Evolutionary conservation across 2,888 invertebrate species (phyloP), one percentile per base, ranked within the genome.

Genomic region (Stenurella melanura): DNA sequence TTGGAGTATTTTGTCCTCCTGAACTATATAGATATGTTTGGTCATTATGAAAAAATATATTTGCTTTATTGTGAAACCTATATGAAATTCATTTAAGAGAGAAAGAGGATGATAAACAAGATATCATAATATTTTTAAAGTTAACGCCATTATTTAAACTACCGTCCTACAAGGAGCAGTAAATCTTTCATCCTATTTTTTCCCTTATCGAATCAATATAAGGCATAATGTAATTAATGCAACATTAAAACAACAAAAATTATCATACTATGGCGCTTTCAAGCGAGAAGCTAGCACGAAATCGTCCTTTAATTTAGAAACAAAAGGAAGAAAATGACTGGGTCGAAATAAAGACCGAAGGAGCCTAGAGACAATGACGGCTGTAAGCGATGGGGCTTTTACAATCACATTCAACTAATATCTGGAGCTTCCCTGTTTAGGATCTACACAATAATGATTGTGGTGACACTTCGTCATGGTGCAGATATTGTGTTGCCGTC

Each of bases 261-360:
- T 63, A 63, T 17, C 50, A 19, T 61, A 54, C n/a, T 17, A 42
- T 30, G 54, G 10, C 42, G 15, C 54, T 54, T 63, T 17, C 15
- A 17, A 34, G 72, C 50, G 42, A 61, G 26, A 54, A 63, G 63
- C 38, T 66, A 26, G 64, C 34, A 69, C 71, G 73, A 61, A 76
- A 76, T 73, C 71, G 76, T 64, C 72, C 76, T 74, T 76, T 78
- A 78, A 78, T 78, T 76, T 76, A 60, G 61, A 67, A 74, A 78
- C 78, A 78, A 78, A 76, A 68, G 76, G 72, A 72, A 76, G 69
- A 74, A 76, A 75, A 71, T 64, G 73, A 66, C 66, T 50, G 69
- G 67, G 34, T 38, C 26, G 42, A 69, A 72, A 78, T 74, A 76
- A 78, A 73, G 73, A 75, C 69, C 78, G 67, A 57, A 42, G 66